These are phyloP conservation scores for Geotrupes spiniger DNA, from an alignment of 2,888 invertebrate genomes.

Conservation along the genomic window DNA sequence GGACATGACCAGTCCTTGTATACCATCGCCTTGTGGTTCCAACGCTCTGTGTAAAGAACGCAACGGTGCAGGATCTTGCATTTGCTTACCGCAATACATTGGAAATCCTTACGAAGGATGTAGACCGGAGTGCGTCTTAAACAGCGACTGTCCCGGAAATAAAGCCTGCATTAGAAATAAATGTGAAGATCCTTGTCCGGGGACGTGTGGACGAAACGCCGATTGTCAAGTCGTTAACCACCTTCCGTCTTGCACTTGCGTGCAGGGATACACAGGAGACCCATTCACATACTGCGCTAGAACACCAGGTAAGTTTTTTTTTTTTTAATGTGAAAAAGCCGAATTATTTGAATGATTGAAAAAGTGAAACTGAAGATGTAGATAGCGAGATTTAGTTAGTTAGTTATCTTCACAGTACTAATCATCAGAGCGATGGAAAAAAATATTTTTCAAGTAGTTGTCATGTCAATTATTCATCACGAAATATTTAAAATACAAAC, in stretches of 20 bases:
- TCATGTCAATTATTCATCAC: no score
- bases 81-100: constrained; percentile 58
- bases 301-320: constrained; percentile 29
- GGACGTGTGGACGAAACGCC: constrained; percentile 63
- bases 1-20: constrained; percentile 52
- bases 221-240: constrained; percentile 65
- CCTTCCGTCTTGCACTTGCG: constrained; percentile 61
- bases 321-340: no score
- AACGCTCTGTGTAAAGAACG: constrained; percentile 60
- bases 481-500: no score
- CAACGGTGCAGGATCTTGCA: constrained; percentile 54
- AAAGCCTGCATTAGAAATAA: constrained; percentile 65
- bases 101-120: constrained; percentile 65
- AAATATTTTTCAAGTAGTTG: no score
- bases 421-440: no score
- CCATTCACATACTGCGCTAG: constrained; percentile 55
- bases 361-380: no score
- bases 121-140: constrained; percentile 62
- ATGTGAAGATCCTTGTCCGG: constrained; percentile 63
- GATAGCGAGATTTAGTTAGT: no score
- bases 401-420: no score
- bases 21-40: constrained; percentile 64
- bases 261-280: constrained; percentile 62
- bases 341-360: no score
- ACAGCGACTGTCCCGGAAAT: constrained; percentile 65